phyloP scores from a whole-genome alignment of 23 tunicate genomes.

The Styela clava region DNA sequence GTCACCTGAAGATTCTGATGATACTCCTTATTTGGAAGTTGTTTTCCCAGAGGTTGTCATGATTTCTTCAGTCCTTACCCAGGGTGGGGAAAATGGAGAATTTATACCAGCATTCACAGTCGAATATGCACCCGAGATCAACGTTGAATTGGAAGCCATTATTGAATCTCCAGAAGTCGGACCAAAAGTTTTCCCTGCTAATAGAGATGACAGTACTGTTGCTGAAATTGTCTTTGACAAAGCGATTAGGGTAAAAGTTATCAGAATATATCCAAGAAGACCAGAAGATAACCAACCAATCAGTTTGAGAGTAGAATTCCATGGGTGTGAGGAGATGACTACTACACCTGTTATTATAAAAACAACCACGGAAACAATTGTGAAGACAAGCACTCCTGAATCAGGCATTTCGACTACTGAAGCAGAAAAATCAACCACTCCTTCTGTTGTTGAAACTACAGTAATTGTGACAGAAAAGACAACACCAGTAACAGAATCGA shows the following conservation, averaged over 20 bases:
- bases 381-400: neutral
- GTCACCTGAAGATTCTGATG: constrained; percentile 37
- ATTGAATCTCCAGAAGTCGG: neutral
- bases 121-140: constrained; percentile 8
- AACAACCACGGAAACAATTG: constrained; percentile 42
- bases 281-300: constrained; percentile 2
- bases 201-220: neutral
- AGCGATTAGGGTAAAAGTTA: neutral
- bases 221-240: constrained; percentile 17
- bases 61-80: constrained; percentile 32
- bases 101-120: constrained; percentile 23
- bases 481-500: constrained; percentile 30
- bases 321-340: constrained; percentile 37
- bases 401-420: neutral
- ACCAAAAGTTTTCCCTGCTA: constrained; percentile 1
- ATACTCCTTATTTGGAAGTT: constrained; percentile 44
- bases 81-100: constrained; percentile 50
- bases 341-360: constrained; percentile 45
- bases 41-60: constrained; percentile 12
- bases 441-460: constrained; percentile 41
- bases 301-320: constrained; percentile 48
- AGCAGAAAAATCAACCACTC: neutral
- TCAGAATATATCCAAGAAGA: constrained; percentile 33
- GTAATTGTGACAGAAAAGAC: constrained; percentile 56
- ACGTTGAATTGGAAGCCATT: constrained; percentile 1